Evolutionary conservation across 53 echinoderm and acorn worm species (phyloP), one percentile per base, ranked within the genome.

Genomic region (Apostichopus leukothele): DNA sequence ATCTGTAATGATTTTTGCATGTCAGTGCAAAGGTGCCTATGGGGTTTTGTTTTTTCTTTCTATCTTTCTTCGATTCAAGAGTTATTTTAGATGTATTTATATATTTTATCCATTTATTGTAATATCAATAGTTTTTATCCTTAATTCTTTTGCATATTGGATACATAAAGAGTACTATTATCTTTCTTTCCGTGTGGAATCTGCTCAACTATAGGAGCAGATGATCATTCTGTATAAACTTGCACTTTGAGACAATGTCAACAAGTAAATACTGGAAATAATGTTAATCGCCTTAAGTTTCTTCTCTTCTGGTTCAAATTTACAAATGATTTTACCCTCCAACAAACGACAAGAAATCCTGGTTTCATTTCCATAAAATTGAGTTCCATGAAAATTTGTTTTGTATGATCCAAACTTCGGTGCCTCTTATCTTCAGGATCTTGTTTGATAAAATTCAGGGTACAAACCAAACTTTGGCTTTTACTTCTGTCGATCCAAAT

Each of bases 21-120:
- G 63, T 79, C 53, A 53, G n/a, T 79, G 79, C 79, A 79, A 79
- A 79, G 79, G 79, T 79, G 79, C 79, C 79, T 79, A 79, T 7
- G n/a, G 18, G 77, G 63, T 63, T 63, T 63, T 63, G 63, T 11
- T 63, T 13, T 50, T 79, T 79, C 12, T 5, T 19, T 51, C 12
- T 51, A 7, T 12, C 14, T 50, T 77, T 77, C 27, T 77, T 79
- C 39, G 51, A 51, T 79, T 39, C 39, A 39, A 39, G 39, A 39
- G 39, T 39, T 39, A 39, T 39, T 39, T 39, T 39, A 39, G 39
- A 12, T 16, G 50, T 79, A 79, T 79, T 51, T 79, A 79, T 79
- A 79, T 53, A 79, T 52, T 51, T 10, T 39, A 79, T 50, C 53
- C n/a, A n/a, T 79, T 51, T 79, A 51, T 51, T 79, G n/a, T 52